A percentile compares a stretch with the other conserved stretches of the same genome.
Evolutionary conservation across 2,888 invertebrate genomes (phyloP).

Genomic region (Drosophila kokeensis): DNA sequence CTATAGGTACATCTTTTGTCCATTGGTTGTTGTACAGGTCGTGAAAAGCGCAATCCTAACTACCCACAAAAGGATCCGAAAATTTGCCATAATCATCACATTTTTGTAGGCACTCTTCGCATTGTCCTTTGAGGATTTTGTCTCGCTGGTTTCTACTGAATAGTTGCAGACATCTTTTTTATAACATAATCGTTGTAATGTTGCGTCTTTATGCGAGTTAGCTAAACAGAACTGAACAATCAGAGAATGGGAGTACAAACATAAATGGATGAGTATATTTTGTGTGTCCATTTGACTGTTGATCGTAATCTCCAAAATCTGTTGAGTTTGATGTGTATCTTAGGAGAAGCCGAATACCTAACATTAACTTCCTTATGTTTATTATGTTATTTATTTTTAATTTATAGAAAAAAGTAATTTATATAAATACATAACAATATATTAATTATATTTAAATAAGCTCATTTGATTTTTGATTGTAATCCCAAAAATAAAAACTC

Average conservation of each 20-base stretch:
- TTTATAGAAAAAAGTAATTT: neutral
- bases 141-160: slow-evolving; percentile 42
- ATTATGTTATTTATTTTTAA: neutral
- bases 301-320: slow-evolving; percentile 10
- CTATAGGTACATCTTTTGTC: slow-evolving; percentile 24
- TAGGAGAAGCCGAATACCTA: neutral
- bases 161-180: slow-evolving; percentile 44
- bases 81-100: slow-evolving; percentile 82
- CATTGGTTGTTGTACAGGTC: slow-evolving; percentile 6
- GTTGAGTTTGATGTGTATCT: slow-evolving; percentile 16
- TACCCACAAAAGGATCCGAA: slow-evolving; percentile 76
- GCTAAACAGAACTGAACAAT: slow-evolving; percentile 28
- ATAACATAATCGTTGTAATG: slow-evolving; percentile 73
- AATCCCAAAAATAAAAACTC: neutral
- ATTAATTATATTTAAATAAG: neutral
- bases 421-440: neutral
- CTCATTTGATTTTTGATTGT: neutral
- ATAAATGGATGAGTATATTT: slow-evolving; percentile 23
- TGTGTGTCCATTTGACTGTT: slow-evolving; percentile 30
- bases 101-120: slow-evolving; percentile 49
- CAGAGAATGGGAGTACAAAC: slow-evolving; percentile 2
- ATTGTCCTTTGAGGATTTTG: slow-evolving; percentile 26
- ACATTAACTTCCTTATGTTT: neutral
- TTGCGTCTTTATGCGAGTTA: slow-evolving; percentile 62
- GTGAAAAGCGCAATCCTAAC: slow-evolving; percentile 76